Base-by-base conservation (phyloP, 2,113 vertebrate genomes). In the Corythoichthys intestinalis region DNA sequence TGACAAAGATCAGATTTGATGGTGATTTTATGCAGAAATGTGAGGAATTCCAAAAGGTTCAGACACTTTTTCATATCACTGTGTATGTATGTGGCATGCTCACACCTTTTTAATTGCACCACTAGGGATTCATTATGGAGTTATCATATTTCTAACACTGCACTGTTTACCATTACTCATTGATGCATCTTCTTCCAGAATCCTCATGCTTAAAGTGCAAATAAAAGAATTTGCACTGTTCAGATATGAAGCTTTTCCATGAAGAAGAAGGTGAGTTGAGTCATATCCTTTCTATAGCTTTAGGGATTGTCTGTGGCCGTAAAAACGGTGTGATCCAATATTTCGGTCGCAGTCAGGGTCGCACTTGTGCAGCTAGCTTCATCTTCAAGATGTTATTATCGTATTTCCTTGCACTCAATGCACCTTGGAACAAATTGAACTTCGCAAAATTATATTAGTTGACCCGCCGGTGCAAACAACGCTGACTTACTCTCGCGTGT, bases 311-410 rank as follows among this genome's bases (percentile, higher is more conserved):
- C 20, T 28, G 20, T 75, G 77, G 48, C 77, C 74, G 79, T 76
- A 69, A 77, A 84, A 67, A 52, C 62, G 28, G 71, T 73, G 66
- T 66, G 62, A 79, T 81, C 44, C 64, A 67, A 79, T 73, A 78
- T 65, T 62, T 69, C 67, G 66, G 70, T 79, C 50, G 17, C 61
- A 12, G 67, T 58, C 62, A 69, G 60, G 53, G 62, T 58, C 66
- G 65, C 57, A 66, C 62, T 65, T 60, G 44, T 75, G 63, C 65
- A 49, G 59, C 52, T 50, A 0, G 2, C 28, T 20, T 6, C 59
- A 58, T 71, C 41, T 28, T 38, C 60, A 69, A n/a, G 38, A 59
- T 69, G 35, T 64, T 69, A 66, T 74, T 65, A 58, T 35, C 35
- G 11, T 61, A 20, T 61, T 41, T 44, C 15, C 11, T 6, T 2